phyloP scores from a whole-genome alignment of 2,797 vertebrate species.

The Girardinus metallicus region DNA sequence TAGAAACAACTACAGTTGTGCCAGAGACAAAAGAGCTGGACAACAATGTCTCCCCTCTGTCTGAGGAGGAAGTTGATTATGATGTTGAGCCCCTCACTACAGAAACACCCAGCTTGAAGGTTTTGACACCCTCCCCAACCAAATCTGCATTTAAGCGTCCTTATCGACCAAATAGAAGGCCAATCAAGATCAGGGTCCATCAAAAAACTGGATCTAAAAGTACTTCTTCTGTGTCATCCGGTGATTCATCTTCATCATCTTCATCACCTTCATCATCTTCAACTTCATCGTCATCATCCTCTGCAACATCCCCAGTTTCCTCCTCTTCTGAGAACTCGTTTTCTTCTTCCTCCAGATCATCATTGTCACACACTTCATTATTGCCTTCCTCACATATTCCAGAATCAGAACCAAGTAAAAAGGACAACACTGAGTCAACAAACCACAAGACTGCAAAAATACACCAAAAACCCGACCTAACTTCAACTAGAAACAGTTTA shows the following conservation, averaged over 20 bases:
- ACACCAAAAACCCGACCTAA: slow-evolving; percentile 32
- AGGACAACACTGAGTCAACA: slow-evolving; percentile 58
- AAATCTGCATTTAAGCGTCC: slow-evolving; percentile 35
- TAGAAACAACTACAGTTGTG: slow-evolving; percentile 57
- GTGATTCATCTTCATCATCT: slow-evolving; percentile 20
- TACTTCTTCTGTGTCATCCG: slow-evolving; percentile 41
- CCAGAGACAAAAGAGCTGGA: slow-evolving; percentile 64
- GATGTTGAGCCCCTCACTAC: slow-evolving; percentile 39
- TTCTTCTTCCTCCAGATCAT: slow-evolving; percentile 8
- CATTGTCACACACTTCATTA: slow-evolving; percentile 16
- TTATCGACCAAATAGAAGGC: slow-evolving; percentile 66
- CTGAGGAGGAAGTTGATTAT: slow-evolving; percentile 51
- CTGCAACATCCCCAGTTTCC: slow-evolving; percentile 10
- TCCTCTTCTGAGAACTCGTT: slow-evolving; percentile 33
- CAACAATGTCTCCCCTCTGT: slow-evolving; percentile 69
- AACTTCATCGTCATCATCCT: slow-evolving; percentile 1
- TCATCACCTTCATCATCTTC: slow-evolving; percentile 37
- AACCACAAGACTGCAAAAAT: slow-evolving; percentile 62
- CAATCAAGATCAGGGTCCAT: slow-evolving; percentile 70
- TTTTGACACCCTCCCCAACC: slow-evolving; percentile 59
- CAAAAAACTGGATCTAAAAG: slow-evolving; percentile 58
- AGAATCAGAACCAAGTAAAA: slow-evolving; percentile 66
- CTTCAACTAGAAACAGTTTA: slow-evolving; percentile 14
- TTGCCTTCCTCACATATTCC: slow-evolving; percentile 53
- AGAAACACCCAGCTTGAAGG: slow-evolving; percentile 61